These are phyloP conservation scores for Sinelater perroti DNA, from an alignment of 2,888 invertebrate genomes.

Conservation along the genomic window DNA sequence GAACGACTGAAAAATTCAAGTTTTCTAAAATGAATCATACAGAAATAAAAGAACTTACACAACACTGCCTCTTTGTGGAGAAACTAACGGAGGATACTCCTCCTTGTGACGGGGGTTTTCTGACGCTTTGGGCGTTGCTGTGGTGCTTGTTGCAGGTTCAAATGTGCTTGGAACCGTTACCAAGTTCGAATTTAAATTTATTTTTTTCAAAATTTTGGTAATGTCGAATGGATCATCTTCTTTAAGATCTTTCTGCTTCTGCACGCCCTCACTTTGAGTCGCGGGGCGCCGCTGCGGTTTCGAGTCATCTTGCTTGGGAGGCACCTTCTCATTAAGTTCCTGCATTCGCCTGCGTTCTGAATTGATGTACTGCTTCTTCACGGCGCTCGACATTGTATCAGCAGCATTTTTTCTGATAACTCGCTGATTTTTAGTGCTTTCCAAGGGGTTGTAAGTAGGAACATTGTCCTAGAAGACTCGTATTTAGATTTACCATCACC, in stretches of 20 bases:
- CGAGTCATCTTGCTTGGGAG: background rate
- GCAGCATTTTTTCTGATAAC: slow-evolving; percentile 42
- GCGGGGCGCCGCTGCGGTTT: background rate
- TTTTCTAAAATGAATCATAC: too few relatives aligned
- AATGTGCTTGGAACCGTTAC: background rate
- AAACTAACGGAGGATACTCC: too few relatives aligned
- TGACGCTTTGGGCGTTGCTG: too few relatives aligned
- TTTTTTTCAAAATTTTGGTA: background rate
- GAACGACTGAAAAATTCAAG: too few relatives aligned
- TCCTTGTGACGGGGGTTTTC: too few relatives aligned
- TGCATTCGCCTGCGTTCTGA: slow-evolving; percentile 43
- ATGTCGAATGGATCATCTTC: background rate
- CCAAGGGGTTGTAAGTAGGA: slow-evolving; percentile 44
- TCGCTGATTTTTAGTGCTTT: slow-evolving; percentile 38
- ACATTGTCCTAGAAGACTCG: slow-evolving; percentile 36
- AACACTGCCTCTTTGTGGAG: too few relatives aligned
- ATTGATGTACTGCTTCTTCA: slow-evolving; percentile 42
- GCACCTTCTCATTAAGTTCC: slow-evolving; percentile 42
- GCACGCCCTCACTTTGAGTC: background rate
- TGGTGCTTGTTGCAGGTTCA: too few relatives aligned
- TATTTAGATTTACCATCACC: too few relatives aligned
- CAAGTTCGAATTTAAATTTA: background rate
- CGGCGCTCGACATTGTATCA: slow-evolving; percentile 41
- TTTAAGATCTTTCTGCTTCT: background rate
- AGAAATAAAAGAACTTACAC: too few relatives aligned